These are phyloP conservation scores for Mobula birostris DNA, from an alignment of 2,113 vertebrate species.

Conservation along the genomic window DNA sequence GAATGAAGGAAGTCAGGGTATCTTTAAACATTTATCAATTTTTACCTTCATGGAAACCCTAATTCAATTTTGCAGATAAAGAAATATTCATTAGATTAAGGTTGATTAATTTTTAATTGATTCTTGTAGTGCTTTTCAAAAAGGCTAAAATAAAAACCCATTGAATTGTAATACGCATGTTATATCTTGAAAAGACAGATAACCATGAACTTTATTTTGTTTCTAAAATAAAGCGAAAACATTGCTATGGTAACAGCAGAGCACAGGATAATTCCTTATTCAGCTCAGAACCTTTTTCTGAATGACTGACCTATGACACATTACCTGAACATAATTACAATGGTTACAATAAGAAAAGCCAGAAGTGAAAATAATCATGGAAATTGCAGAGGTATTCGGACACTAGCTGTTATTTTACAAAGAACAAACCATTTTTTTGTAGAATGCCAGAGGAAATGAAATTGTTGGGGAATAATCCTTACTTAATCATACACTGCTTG, in stretches of 20 bases:
- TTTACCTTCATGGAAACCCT: not conserved
- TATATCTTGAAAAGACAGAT: not conserved
- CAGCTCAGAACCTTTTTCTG: conserved; percentile 11
- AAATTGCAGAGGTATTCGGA: not conserved
- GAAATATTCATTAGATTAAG: not conserved
- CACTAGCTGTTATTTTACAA: not conserved
- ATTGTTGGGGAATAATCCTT: not conserved
- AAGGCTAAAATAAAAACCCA: not conserved
- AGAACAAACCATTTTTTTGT: not conserved
- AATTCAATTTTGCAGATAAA: conserved; percentile 1
- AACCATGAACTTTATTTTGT: not conserved
- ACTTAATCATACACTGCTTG: not conserved
- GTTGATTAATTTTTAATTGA: not conserved
- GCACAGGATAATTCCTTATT: not conserved
- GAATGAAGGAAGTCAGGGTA: not conserved
- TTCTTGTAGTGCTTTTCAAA: not conserved
- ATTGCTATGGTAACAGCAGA: conserved; percentile 9
- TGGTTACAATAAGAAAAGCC: not conserved
- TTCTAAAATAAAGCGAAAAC: not conserved
- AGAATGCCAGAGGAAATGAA: not conserved
- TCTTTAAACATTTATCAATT: not conserved
- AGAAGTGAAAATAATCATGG: not conserved
- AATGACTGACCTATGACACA: not conserved
- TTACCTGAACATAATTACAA: not conserved
- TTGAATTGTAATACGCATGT: not conserved